Base-by-base conservation (phyloP, 2,888 invertebrate species). In the Amphiduros pacificus region DNA sequence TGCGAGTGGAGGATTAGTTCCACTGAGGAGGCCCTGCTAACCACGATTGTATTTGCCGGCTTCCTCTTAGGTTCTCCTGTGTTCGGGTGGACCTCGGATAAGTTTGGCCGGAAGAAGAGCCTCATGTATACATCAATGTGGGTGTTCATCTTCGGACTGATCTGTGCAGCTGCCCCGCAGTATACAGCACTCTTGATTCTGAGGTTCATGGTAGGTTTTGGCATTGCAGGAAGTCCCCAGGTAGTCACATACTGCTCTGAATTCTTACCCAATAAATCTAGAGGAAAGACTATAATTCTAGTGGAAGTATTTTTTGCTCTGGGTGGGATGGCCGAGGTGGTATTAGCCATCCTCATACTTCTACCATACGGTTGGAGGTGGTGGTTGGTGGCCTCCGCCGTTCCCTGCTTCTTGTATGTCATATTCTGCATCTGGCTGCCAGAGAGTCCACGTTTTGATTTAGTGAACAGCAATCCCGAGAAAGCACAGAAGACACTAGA, bases 31-130 rank as follows among this genome's bases (percentile, higher is more conserved):
- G 64, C 64, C 9, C 31, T 64, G 22, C 14, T 64, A 17, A 61
- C 64, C 4, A 64, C 64, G 27, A 61, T 64, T 20, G 61, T 64
- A 1, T 64, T 64, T 24, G 29, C 54, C 24, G 64, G 64, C 20
- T 64, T 50, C 51, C 44, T 58, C 1, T 14, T 64, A 29, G 64
- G 64, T 24, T 64, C 64, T 2, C 61, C 62, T 1, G 27, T 62
- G 11, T 54, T 57, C 20, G 64, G 64, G 1, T 44, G n/a, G 17
- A 29, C 31, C 22, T 61, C 55, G 6, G 64, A 64, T 44, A 57
- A 57, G n/a, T 57, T 36, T 49, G 64, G 64, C 26, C 24, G 56
- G 29, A 26, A 31, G 48, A 56, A 56, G 58, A 44, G 44, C 22
- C 22, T 44, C 6, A 6, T 55, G 27, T 24, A 40, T 11, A 55